Base-by-base conservation (phyloP, 2,888 invertebrate species). In the Drosophila planitibia region DNA sequence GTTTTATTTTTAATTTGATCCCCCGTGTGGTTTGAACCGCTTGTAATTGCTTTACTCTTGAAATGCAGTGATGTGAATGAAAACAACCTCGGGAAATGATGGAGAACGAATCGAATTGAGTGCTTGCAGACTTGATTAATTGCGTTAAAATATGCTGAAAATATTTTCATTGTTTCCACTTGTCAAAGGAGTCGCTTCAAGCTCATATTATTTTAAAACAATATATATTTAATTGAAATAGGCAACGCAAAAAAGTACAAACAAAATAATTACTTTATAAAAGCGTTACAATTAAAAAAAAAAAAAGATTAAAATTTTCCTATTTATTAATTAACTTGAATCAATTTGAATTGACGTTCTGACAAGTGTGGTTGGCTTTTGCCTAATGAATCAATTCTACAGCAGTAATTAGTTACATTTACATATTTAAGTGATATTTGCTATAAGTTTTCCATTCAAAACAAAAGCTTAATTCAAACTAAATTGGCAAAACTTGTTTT, bases 11-110 rank as follows among this genome's bases (percentile, higher is more conserved):
- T 65, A 74, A 74, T 79, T 82, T 82, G 69, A 67, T 70, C 51
- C 28, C 71, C 47, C 16, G 14, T 80, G 82, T 53, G 80, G 80
- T 75, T 80, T 75, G 44, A 78, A 74, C 39, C 82, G 69, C 69
- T 59, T 74, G 77, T 82, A 82, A 82, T 82, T 82, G 80, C 71
- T 82, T 82, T 75, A 74, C 80, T 74, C 70, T 72, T 66, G 64
- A 81, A 72, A 69, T 53, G 62, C 74, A 64, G 33, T 55, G 70
- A 39, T 52, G 53, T 39, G 37, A 28, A 39, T 44, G 53, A 28
- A 71, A 49, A 68, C 51, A 66, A 51, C 54, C 44, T 47, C 47
- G 60, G 37, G 53, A 79, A 69, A 66, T 67, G 22, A 69, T 53
- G 44, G 22, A 52, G 41, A 68, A 65, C 33, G 67, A 61, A 32